Evolutionary conservation across 2,797 vertebrate species (phyloP), one percentile per base, ranked within the genome.

Genomic region (Epinephelus coioides): DNA sequence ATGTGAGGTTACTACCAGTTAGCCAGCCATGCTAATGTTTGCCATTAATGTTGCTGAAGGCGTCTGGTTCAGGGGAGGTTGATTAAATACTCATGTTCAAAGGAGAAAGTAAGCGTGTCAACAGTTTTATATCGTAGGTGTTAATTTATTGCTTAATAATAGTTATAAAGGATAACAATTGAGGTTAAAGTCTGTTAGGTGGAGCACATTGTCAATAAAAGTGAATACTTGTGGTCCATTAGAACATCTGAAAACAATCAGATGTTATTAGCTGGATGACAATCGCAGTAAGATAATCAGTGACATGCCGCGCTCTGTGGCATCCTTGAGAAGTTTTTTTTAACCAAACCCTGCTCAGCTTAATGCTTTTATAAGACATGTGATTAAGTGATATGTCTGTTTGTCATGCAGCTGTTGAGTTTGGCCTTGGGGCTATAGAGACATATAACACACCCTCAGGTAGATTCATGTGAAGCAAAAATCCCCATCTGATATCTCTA

Each of bases 381-480:
- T 34, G 34, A 70, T 81, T 79, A 65, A 65, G 25, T 80, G 34
- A 13, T 9, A 21, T 38, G 27, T 73, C 30, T 57, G 70, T 62
- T 62, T 62, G 51, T 60, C 30, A 44, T 51, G 21, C 73, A 55
- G 55, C 73, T 80, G 64, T 51, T 73, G 53, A 55, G 38, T 47
- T 38, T 6, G 13, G 49, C 78, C 51, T 65, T 23, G 5, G 63
- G 54, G 27, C 2, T 38, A 2, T 50, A 21, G 49, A 43, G 71
- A 69, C 51, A 68, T 51, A 51, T 43, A 61, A 55, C 46, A 55
- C 21, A 19, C 38, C 44, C 57, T 60, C 21, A 15, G 55, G 60
- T 67, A 63, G 21, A 54, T n/a, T 21, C 21, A 54, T 23, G 15
- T 12, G 17, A 40, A 56, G 57, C 44, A 55, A 2, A 53, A 65